Percentiles rank a stretch among this genome's conserved stretches.
These are phyloP conservation scores for Oreonectes daqikongensis DNA, from an alignment of 2,797 vertebrate genomes.

Conservation along the genomic window DNA sequence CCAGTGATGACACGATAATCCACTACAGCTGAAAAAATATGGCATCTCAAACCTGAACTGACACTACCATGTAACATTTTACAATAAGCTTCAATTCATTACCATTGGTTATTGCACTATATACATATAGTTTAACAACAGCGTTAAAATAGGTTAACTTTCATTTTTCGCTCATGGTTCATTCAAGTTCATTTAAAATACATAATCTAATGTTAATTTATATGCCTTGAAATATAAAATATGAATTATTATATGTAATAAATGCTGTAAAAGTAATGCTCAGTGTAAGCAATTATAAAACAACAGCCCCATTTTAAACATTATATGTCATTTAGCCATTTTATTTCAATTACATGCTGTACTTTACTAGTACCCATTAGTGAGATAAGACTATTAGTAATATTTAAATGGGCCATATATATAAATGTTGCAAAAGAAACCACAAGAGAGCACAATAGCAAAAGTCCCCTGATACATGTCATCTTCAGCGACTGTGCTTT, in stretches of 20 bases:
- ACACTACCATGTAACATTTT: background rate
- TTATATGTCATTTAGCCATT: background rate
- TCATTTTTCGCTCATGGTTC: background rate
- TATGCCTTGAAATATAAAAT: background rate
- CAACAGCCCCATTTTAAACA: background rate
- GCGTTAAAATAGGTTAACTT: background rate
- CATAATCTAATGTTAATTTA: background rate
- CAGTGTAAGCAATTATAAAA: background rate
- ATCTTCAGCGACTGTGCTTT: constrained; percentile 5
- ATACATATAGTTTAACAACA: background rate
- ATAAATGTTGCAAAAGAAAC: background rate
- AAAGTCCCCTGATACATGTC: background rate
- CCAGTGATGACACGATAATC: background rate
- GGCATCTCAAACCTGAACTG: background rate
- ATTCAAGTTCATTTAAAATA: background rate
- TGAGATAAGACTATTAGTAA: background rate
- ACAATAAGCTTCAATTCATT: background rate
- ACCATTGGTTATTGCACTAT: background rate
- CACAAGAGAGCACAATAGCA: too few relatives aligned
- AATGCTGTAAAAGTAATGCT: background rate
- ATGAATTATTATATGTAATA: background rate
- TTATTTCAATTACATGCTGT: background rate
- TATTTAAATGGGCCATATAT: too few relatives aligned
- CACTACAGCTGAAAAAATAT: background rate
- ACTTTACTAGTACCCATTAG: background rate